These are phyloP conservation scores for Myotis vivesi DNA, from an alignment of 2,797 vertebrate genomes.

Conservation along the genomic window DNA sequence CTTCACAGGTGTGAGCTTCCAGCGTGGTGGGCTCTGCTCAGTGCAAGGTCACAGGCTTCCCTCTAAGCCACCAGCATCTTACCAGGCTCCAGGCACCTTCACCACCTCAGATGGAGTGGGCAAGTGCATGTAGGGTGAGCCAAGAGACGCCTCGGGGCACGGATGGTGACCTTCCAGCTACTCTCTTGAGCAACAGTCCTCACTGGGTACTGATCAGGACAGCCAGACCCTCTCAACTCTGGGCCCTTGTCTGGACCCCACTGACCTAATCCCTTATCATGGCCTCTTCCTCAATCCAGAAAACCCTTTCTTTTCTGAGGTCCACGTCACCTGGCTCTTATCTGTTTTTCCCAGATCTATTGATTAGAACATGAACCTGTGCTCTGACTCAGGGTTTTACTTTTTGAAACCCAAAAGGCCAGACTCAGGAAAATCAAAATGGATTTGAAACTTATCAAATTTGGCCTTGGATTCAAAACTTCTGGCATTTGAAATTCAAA, in stretches of 20 bases:
- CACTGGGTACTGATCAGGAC: neutral
- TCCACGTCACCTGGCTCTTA: neutral
- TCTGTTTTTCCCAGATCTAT: neutral
- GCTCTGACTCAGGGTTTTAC: neutral
- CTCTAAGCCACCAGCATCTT: neutral
- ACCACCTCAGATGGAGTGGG: too few relatives aligned
- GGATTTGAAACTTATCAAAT: neutral
- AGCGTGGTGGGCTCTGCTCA: neutral
- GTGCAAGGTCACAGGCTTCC: neutral
- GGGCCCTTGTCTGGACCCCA: neutral
- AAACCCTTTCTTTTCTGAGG: neutral
- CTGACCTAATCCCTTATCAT: neutral
- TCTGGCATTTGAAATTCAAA: neutral
- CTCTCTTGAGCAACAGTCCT: neutral
- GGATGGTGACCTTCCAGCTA: neutral
- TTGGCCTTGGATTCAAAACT: constrained; percentile 5
- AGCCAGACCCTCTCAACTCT: neutral
- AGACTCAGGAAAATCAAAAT: neutral
- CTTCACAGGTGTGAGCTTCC: neutral
- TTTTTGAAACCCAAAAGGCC: constrained; percentile 18
- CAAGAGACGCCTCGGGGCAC: neutral
- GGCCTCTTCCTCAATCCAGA: neutral
- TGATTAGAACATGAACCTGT: neutral
- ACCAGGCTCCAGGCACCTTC: neutral
- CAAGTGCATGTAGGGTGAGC: neutral